Conservation (phyloP, 2,113 vertebrate genomes). For the Eubucco bourcierii region DNA sequence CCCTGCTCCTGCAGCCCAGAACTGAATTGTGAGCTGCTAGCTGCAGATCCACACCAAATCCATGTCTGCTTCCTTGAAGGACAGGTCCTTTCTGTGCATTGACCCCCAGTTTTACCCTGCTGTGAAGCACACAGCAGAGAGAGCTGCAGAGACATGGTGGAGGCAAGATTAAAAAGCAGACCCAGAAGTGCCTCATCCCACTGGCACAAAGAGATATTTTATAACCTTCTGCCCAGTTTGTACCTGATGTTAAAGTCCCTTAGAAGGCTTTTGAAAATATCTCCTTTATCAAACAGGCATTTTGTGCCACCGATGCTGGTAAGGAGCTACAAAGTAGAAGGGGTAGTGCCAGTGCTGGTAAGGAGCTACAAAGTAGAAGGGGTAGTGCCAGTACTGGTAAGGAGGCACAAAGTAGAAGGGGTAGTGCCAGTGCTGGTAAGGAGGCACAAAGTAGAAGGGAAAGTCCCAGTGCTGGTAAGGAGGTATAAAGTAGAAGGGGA, state of each 20-base stretch:
- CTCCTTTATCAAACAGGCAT: not conserved
- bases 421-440: no score
- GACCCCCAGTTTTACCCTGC: accelerated
- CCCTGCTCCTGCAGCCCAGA: not conserved
- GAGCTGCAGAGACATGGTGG: not conserved
- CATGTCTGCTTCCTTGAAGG: not conserved
- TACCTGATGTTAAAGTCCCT: not conserved
- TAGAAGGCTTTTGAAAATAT: not conserved
- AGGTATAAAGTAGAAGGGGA: no score
- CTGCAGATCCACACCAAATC: not conserved
- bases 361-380: no score
- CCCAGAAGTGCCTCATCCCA: not conserved
- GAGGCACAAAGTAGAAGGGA: no score
- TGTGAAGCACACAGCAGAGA: not conserved
- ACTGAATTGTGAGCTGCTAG: not conserved
- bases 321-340: not conserved
- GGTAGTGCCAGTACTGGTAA: no score
- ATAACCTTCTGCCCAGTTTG: not conserved
- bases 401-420: no score
- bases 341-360: no score
- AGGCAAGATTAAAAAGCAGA: not conserved
- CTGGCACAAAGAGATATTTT: not conserved
- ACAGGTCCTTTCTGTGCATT: no score
- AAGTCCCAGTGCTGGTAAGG: no score
- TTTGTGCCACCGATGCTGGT: not conserved